phyloP scores from a whole-genome alignment of 2,113 vertebrate genomes.

The Dasyurus viverrinus region DNA sequence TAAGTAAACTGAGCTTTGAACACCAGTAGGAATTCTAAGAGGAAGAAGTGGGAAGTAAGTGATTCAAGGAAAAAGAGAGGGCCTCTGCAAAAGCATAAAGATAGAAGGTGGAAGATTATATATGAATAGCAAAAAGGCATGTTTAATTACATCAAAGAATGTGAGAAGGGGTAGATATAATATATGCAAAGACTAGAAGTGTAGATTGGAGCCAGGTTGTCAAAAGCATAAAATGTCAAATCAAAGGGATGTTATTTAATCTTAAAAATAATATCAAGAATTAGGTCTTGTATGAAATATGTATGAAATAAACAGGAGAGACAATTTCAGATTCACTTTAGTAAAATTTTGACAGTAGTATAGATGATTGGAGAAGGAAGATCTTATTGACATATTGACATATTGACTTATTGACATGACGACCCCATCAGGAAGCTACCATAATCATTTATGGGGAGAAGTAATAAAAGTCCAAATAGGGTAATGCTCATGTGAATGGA shows the following conservation, averaged over 20 bases:
- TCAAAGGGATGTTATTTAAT: neutral
- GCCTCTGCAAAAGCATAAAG: neutral
- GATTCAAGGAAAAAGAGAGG: neutral
- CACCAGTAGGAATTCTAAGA: neutral
- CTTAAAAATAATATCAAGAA: neutral
- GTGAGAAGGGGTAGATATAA: neutral
- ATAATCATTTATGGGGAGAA: neutral
- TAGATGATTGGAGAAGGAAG: neutral
- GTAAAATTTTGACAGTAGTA: neutral
- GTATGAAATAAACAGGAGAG: too few relatives aligned
- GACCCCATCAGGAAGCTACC: neutral
- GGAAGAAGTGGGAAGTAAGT: neutral
- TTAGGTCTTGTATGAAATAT: too few relatives aligned
- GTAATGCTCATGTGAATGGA: neutral
- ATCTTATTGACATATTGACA: neutral
- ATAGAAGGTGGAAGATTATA: neutral
- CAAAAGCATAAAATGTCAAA: neutral
- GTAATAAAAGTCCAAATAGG: neutral
- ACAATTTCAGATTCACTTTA: neutral
- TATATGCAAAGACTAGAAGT: neutral
- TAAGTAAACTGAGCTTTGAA: neutral
- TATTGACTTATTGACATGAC: too few relatives aligned
- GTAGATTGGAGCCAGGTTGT: neutral
- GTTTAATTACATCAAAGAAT: neutral
- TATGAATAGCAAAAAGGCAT: neutral